Conservation (phyloP, 2,888 invertebrate genomes). For the Pegoplata infirma region DNA sequence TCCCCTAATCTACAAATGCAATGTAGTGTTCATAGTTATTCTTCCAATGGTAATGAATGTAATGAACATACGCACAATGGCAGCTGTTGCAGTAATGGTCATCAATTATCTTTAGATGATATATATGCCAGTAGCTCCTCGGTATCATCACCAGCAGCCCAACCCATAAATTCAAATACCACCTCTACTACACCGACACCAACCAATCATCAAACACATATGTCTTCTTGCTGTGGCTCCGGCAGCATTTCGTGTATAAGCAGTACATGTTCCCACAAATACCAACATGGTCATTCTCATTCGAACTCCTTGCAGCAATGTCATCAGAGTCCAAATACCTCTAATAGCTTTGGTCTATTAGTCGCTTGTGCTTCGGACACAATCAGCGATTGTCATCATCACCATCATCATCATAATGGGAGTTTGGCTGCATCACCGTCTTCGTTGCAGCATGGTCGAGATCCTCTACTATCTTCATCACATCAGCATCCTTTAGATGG, state of each 20-base stretch:
- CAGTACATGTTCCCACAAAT: conserved; percentile 53
- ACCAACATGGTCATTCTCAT: conserved; percentile 36
- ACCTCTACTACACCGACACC: conserved; percentile 51
- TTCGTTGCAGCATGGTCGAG: conserved; percentile 68
- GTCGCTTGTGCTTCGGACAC: conserved; percentile 56
- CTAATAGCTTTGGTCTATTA: conserved; percentile 50
- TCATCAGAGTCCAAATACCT: conserved; percentile 52
- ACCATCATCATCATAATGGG: conserved; percentile 54
- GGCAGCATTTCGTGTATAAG: conserved; percentile 46
- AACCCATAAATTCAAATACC: conserved; percentile 34
- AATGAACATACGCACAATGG: conserved; percentile 57
- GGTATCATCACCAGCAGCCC: conserved; percentile 49
- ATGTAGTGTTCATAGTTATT: conserved; percentile 61
- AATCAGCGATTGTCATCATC: conserved; percentile 59
- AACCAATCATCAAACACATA: conserved; percentile 43
- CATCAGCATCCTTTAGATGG: conserved; percentile 67
- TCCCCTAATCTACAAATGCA: conserved; percentile 75
- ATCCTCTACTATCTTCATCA: conserved; percentile 75
- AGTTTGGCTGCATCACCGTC: conserved; percentile 63
- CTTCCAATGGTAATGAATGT: conserved; percentile 63
- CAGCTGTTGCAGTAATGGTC: conserved; percentile 57
- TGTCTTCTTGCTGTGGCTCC: conserved; percentile 22
- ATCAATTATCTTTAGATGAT: conserved; percentile 57
- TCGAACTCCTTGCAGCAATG: conserved; percentile 47
- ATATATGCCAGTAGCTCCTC: conserved; percentile 59